phyloP scores from a whole-genome alignment of 2,113 vertebrate species.

The Spea bombifrons region DNA sequence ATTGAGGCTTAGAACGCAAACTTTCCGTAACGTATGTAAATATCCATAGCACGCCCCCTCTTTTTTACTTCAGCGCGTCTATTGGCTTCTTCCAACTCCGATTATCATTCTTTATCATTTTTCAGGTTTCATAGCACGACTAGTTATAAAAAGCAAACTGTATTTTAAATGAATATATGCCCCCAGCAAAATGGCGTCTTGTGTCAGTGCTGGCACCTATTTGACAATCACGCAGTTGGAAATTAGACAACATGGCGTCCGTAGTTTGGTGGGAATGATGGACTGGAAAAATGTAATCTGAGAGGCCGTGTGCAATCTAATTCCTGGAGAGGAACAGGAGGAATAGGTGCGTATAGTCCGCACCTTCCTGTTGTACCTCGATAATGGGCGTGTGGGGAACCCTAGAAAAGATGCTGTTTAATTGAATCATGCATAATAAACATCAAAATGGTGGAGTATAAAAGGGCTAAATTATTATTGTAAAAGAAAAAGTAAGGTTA shows the following conservation, averaged over 20 bases:
- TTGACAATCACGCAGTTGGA: slow-evolving; percentile 22
- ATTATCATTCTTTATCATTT: no score
- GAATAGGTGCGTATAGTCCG: background rate
- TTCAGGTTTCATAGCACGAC: no score
- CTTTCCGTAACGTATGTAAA: no score
- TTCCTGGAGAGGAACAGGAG: background rate
- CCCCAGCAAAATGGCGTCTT: slow-evolving; percentile 9
- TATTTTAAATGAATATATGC: background rate
- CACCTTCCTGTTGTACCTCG: background rate
- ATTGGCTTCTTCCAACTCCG: no score
- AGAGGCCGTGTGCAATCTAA: background rate
- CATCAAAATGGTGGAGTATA: no score
- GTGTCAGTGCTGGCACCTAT: background rate
- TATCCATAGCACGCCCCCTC: no score
- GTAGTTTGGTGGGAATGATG: background rate
- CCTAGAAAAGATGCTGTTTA: background rate
- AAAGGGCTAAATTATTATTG: no score
- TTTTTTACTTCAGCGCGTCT: no score
- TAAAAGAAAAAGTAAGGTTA: no score
- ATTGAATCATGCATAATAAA: no score
- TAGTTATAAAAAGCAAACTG: no score
- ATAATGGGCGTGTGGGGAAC: background rate
- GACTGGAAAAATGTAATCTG: background rate
- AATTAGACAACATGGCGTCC: slow-evolving; percentile 25
- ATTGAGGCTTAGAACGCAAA: no score